Percentiles rank a stretch among this genome's conserved stretches.
These are phyloP conservation scores for Dorcus hopei DNA, from an alignment of 2,888 invertebrate genomes.

Conservation along the genomic window DNA sequence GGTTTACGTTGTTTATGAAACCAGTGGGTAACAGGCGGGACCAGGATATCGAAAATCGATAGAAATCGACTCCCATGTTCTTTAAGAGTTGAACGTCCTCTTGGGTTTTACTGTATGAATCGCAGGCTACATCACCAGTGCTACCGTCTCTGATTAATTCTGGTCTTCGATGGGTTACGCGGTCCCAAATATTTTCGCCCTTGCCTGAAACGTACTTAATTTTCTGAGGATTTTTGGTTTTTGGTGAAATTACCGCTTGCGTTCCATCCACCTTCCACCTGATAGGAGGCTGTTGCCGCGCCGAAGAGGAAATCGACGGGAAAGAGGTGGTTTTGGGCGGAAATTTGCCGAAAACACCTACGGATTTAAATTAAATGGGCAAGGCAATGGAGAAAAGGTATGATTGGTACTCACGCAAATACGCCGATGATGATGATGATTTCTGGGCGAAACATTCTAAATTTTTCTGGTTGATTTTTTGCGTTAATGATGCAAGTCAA, in stretches of 20 bases:
- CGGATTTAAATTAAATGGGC: too few species aligned
- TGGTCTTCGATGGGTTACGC: constrained; percentile 54
- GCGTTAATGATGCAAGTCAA: too few species aligned
- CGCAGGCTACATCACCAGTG: constrained; percentile 63
- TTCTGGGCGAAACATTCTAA: too few species aligned
- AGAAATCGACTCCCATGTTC: constrained; percentile 55
- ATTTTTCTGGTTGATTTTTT: too few species aligned
- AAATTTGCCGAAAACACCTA: not conserved
- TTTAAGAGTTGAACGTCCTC: constrained; percentile 60
- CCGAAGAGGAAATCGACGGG: constrained; percentile 24
- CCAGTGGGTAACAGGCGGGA: constrained; percentile 62
- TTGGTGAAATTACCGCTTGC: constrained; percentile 22
- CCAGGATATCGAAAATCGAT: constrained; percentile 66
- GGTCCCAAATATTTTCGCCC: constrained; percentile 67
- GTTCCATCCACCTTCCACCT: constrained; percentile 31
- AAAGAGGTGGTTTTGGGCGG: not conserved
- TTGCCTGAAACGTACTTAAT: constrained; percentile 49
- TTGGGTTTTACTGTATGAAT: constrained; percentile 62
- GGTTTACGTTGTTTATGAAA: constrained; percentile 55
- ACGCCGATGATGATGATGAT: too few species aligned
- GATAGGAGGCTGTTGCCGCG: constrained; percentile 33
- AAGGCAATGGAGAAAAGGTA: too few species aligned
- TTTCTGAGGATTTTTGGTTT: too few species aligned
- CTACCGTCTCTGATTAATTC: constrained; percentile 54
- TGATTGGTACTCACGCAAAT: too few species aligned